Evolutionary conservation across 2,113 vertebrate genomes (phyloP).

Genomic region (Notarius quadriscutis): DNA sequence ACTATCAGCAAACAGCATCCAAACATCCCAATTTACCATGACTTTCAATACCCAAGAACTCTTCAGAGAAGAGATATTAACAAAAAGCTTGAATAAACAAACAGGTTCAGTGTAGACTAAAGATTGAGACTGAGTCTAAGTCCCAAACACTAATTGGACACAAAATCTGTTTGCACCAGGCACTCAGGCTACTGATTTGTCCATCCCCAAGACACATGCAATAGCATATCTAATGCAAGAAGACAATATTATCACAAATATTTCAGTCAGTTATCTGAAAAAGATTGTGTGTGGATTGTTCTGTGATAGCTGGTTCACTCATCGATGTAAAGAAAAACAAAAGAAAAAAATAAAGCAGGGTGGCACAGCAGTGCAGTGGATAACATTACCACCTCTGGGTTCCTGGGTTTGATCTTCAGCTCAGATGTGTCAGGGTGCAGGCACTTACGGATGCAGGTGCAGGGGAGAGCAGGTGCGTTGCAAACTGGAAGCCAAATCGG

Average conservation of each 20-base stretch:
- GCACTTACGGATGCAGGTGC: too few relatives aligned
- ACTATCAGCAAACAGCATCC: neutral
- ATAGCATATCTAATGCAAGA: neutral
- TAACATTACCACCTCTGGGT: neutral
- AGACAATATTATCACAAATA: neutral
- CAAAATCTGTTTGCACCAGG: neutral
- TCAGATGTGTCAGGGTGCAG: neutral
- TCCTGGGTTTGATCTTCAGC: neutral
- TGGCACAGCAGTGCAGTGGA: neutral
- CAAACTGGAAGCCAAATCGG: too few relatives aligned
- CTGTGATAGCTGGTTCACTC: neutral
- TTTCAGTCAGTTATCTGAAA: neutral
- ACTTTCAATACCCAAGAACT: neutral
- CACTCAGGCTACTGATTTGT: neutral
- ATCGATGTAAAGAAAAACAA: neutral
- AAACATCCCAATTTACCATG: neutral
- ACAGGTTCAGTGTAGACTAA: neutral
- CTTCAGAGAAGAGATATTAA: neutral
- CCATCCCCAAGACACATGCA: neutral
- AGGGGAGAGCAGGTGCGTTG: too few relatives aligned
- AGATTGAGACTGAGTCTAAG: neutral
- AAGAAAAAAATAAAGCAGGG: neutral
- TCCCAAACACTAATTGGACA: neutral
- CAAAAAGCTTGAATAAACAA: neutral
- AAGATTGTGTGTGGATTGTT: neutral